Evolutionary conservation across 2,888 invertebrate genomes (phyloP).

Genomic region (Pogonocherus hispidulus): DNA sequence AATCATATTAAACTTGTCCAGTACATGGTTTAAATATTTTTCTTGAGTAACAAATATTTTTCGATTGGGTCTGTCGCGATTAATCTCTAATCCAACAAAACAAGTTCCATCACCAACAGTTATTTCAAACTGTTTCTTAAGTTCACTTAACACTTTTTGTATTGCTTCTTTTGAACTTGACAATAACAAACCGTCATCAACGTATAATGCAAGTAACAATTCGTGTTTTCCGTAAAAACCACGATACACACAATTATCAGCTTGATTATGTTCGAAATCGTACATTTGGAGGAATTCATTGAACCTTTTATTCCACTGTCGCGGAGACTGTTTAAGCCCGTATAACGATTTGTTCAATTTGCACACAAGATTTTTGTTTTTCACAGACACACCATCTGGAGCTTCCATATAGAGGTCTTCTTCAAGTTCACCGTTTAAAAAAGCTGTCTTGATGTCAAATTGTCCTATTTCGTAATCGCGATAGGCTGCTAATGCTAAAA

Average conservation of each 20-base stretch:
- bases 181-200: too few species aligned
- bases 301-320: too few species aligned
- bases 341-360: neutral
- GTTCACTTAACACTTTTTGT: neutral
- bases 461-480: neutral
- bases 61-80: neutral
- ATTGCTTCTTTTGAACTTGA: too few species aligned
- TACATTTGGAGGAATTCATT: too few species aligned
- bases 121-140: neutral
- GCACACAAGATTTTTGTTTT: neutral
- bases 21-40: conserved; percentile 20
- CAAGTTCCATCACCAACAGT: neutral
- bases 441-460: neutral
- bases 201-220: too few species aligned
- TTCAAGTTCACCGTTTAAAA: neutral
- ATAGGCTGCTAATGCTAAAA: neutral
- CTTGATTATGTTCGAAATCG: too few species aligned
- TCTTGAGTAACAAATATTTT: conserved; percentile 29
- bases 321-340: too few species aligned
- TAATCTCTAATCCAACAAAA: neutral
- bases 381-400: neutral
- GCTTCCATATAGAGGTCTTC: neutral
- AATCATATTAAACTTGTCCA: conserved; percentile 28
- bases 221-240: too few species aligned
- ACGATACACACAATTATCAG: too few species aligned